Base-by-base conservation (phyloP, 2,888 invertebrate species). In the Calliopum simillimum region DNA sequence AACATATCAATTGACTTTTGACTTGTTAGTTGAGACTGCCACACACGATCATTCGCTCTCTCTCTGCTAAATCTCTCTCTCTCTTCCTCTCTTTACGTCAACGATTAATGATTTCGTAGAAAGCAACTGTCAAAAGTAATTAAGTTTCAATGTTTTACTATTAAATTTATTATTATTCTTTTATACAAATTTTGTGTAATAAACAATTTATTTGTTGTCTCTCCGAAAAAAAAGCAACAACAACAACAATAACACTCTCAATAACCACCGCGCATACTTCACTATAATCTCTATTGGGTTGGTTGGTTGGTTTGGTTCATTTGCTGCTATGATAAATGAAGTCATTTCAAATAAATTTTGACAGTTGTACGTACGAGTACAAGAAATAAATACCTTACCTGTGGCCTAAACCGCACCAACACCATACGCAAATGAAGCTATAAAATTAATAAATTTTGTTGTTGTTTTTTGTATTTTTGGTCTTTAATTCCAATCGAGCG, bases 321-420 rank as follows among this genome's bases (percentile, higher is more conserved):
- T 63, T 23, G 66, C 62, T 64, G 59, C 64, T 66, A 62, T 74
- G 77, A 80, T 78, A 79, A 81, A 80, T 80, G 81, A 80, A 80
- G 80, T 81, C 80, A 80, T 80, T 81, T 80, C 62, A 80, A 79
- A 80, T 80, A 79, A 81, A 80, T 80, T 80, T 80, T 80, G 80
- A 80, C 80, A 80, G 80, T 81, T 80, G 79, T 79, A 80, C 79
- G 80, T 80, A 79, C 77, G 68, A 72, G 71, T 74, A 73, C 77
- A 70, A 76, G 53, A 76, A 76, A 71, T 68, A 62, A 47, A 49
- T 68, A 67, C 41, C 19, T 11, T 68, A 67, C 41, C 19, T 11
- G 44, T 46, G 13, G 67, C 33, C 21, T 23, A 8, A 33, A 33
- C 33, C 33, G 8, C 14, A 23, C 61, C 61, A 51, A 33, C n/a